Evolutionary conservation across 2,888 invertebrate species (phyloP).

Genomic region (Zootermopsis nevadensis): DNA sequence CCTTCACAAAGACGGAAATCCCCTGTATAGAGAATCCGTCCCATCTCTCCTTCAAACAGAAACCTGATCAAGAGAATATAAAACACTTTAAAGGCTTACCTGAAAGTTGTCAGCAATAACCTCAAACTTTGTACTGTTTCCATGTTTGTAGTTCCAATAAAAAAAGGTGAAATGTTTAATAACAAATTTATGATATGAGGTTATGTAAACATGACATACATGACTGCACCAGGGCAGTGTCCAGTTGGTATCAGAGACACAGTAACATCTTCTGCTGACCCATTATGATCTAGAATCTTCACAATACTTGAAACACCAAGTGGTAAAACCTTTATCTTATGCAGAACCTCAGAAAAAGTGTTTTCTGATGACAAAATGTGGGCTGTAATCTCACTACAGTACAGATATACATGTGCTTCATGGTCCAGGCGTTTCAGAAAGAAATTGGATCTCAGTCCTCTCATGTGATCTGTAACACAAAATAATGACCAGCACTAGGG

Average conservation of each 20-base stretch:
- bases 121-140: neutral
- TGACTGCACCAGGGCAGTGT: slow-evolving; percentile 36
- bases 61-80: neutral
- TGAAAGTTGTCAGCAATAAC: neutral
- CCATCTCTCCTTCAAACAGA: slow-evolving; percentile 16
- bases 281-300: neutral
- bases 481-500: no score
- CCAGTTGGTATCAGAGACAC: slow-evolving; percentile 29
- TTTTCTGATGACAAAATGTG: neutral
- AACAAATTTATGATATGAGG: no score
- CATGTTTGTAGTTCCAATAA: neutral
- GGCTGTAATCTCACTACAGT: slow-evolving; percentile 23
- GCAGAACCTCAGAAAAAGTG: neutral
- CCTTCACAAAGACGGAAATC: slow-evolving; percentile 21
- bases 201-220: neutral
- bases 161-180: no score
- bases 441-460: neutral
- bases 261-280: neutral
- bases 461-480: slow-evolving; percentile 23
- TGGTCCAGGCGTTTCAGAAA: neutral
- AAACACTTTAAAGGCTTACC: neutral
- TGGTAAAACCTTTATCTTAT: slow-evolving; percentile 5
- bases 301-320: neutral
- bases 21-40: slow-evolving; percentile 20
- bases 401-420: neutral